These are phyloP conservation scores for Macroglossus sobrinus DNA, from an alignment of 2,113 vertebrate species.

Conservation along the genomic window DNA sequence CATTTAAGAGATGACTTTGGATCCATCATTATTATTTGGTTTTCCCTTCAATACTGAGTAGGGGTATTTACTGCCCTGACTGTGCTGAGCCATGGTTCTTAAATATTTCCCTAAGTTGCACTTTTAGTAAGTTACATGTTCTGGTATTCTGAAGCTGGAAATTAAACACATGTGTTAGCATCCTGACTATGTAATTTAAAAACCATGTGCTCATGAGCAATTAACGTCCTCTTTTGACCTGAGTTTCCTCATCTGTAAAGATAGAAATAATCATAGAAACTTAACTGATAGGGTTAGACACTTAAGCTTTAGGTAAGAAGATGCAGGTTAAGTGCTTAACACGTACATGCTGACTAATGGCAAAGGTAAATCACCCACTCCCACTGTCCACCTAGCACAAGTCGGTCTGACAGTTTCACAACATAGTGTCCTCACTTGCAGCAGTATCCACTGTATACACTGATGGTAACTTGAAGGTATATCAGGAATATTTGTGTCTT, in stretches of 20 bases:
- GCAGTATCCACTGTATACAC: rapidly evolving
- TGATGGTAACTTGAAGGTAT: neutral
- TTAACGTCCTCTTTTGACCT: neutral
- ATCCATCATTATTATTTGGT: neutral
- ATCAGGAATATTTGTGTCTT: neutral
- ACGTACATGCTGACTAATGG: rapidly evolving
- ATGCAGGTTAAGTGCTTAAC: neutral
- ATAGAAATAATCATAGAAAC: neutral
- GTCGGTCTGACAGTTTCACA: too few relatives aligned
- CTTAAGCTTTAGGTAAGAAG: neutral
- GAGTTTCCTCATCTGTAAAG: neutral
- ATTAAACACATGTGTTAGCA: neutral
- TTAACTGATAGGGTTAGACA: neutral
- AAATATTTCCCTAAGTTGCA: neutral
- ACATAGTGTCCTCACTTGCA: neutral
- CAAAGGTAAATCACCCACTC: rapidly evolving
- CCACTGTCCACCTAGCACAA: neutral
- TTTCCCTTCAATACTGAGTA: neutral
- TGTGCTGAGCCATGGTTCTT: neutral
- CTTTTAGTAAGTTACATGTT: neutral
- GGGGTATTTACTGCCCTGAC: neutral
- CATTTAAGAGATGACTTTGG: neutral
- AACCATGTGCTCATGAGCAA: neutral
- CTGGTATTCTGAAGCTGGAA: neutral
- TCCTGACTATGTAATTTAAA: neutral